These are phyloP conservation scores for Dromius quadrimaculatus DNA, from an alignment of 2,888 invertebrate species.

Conservation along the genomic window DNA sequence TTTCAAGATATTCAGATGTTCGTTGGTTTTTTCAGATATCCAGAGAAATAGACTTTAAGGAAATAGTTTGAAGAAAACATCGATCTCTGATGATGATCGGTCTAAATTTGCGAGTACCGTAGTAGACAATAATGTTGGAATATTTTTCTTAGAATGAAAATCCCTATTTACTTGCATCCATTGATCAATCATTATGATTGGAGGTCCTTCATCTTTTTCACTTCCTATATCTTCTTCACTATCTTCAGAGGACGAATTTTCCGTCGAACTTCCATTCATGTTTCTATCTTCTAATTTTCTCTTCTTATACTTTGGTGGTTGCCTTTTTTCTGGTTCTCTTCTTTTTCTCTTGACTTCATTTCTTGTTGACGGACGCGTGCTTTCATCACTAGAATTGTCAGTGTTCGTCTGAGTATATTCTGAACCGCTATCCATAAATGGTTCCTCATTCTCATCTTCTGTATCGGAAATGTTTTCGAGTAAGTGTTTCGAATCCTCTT, in stretches of 20 bases:
- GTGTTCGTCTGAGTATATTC: background rate
- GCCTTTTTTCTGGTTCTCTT: background rate
- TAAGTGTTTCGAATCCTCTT: background rate
- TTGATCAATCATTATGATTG: background rate
- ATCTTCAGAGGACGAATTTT: background rate
- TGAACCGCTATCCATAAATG: background rate
- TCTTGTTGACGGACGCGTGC: background rate
- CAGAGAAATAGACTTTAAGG: background rate
- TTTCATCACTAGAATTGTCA: background rate
- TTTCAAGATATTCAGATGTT: background rate
- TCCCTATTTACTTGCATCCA: background rate
- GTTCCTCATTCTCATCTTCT: background rate
- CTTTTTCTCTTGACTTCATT: background rate
- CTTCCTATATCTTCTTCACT: background rate
- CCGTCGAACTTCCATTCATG: background rate
- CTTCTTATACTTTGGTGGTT: background rate
- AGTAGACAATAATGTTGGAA: background rate
- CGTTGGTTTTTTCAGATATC: background rate
- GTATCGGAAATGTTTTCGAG: background rate
- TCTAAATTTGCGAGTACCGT: background rate
- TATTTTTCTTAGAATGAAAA: background rate
- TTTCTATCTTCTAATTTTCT: background rate
- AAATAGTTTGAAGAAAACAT: background rate
- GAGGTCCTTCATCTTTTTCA: background rate
- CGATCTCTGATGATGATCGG: background rate